Conservation (phyloP, 2,113 vertebrate species). For the Regulus satrapa region DNA sequence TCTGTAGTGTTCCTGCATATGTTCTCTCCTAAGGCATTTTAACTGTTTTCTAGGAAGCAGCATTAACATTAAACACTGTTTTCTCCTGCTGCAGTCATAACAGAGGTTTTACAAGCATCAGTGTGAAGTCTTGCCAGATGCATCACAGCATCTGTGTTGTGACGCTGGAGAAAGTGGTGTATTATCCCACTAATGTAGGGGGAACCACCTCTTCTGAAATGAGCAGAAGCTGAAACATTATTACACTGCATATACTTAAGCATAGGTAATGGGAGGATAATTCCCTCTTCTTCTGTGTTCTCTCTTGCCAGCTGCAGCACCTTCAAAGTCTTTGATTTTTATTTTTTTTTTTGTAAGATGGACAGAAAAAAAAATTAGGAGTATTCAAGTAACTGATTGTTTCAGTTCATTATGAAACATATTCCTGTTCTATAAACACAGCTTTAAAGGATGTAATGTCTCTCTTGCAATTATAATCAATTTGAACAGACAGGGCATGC, state of each 20-base stretch:
- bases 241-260: not conserved
- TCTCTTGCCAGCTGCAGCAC: not conserved
- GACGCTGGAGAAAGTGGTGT: not conserved
- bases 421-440: not conserved
- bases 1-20: not conserved
- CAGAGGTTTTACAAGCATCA: not conserved
- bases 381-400: not conserved
- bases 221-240: not conserved
- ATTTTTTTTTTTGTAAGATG: not conserved
- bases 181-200: not conserved
- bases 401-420: not conserved
- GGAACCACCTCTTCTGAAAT: not conserved
- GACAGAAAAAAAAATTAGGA: not conserved
- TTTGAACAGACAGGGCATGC: not conserved
- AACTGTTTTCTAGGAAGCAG: not conserved
- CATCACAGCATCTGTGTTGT: constrained; percentile 31
- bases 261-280: not conserved
- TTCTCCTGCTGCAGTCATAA: constrained; percentile 25
- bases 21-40: not conserved
- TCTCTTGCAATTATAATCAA: not conserved
- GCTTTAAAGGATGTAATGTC: not conserved
- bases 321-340: not conserved
- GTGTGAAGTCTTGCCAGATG: not conserved
- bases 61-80: constrained; percentile 21
- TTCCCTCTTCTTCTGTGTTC: not conserved